Evolutionary conservation across 1,140 invertebrate genomes (phyloP), one percentile per base, ranked within the genome.

Genomic region (Neoseiulus cucumeris): DNA sequence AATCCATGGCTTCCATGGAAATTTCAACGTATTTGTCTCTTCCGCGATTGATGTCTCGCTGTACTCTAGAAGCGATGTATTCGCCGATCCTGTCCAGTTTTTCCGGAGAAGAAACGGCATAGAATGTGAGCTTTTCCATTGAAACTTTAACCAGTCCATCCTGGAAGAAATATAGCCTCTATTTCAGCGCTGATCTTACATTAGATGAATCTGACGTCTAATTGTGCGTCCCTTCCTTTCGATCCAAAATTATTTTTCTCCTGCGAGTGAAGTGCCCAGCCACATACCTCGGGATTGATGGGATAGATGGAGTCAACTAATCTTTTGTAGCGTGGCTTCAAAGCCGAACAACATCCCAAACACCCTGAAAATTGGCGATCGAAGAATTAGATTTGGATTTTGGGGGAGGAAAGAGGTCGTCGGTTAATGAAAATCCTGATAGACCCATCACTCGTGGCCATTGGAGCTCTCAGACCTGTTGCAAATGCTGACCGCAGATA

Each of bases 221-320:
- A n/a, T 69, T 18, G 44, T 17, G 44, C 25, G 44, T 39, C 22
- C 42, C 42, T 41, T 59, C n/a, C 14, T 1, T 42, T n/a, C n/a
- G n/a, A n/a, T n/a, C n/a, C n/a, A n/a, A n/a, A n/a, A n/a, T n/a
- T n/a, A n/a, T n/a, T n/a, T n/a, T n/a, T n/a, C n/a, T n/a, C n/a
- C n/a, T n/a, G n/a, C n/a, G n/a, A n/a, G n/a, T n/a, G n/a, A n/a
- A n/a, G 0, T 2, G n/a, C n/a, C n/a, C 66, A 18, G 39, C n/a
- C 42, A 64, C 55, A 72, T 77, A 85, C 84, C 78, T 85, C 81
- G 28, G 88, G 86, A 72, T 87, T 86, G 0, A 87, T 84, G 0
- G 94, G 94, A 76, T 94, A 98, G 64, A 98, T 97, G 77, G 92
- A 93, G 78, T 98, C 93, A n/a, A 98, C 93, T 28, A 98, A 80